Percentiles rank a stretch among this genome's conserved stretches.
Conservation (phyloP, 2,797 vertebrate species). For the Alauda arvensis region DNA sequence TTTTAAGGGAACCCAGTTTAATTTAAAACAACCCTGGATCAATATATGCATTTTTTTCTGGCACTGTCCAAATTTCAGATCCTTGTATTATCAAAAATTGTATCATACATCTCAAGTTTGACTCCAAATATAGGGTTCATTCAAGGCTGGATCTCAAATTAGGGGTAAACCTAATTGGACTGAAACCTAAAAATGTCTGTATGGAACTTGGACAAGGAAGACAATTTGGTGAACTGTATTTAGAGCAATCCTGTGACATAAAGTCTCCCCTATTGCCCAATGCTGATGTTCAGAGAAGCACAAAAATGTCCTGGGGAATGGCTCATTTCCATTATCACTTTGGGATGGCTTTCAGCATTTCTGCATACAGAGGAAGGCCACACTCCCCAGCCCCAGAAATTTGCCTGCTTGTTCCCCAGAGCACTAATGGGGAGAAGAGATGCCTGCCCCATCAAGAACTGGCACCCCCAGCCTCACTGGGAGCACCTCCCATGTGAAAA, state of each 20-base stretch:
- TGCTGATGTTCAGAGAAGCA: background rate
- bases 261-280: background rate
- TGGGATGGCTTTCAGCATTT: background rate
- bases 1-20: slow-evolving; percentile 52
- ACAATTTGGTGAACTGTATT: background rate
- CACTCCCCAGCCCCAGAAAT: background rate
- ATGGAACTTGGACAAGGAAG: background rate
- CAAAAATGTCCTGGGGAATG: background rate
- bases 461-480: background rate
- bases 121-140: slow-evolving; percentile 34
- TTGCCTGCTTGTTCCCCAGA: background rate
- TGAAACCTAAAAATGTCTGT: background rate
- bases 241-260: background rate
- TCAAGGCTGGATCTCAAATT: slow-evolving; percentile 30
- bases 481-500: background rate
- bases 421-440: background rate
- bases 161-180: slow-evolving; percentile 6
- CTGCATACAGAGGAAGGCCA: background rate
- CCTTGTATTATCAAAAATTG: slow-evolving; percentile 34
- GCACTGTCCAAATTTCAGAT: slow-evolving; percentile 27
- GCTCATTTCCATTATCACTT: background rate
- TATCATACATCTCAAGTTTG: background rate
- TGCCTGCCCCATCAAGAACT: background rate
- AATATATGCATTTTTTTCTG: slow-evolving; percentile 57
- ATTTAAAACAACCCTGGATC: slow-evolving; percentile 60